Conservation (phyloP, 2,797 vertebrate genomes). For the Coilia nasus region DNA sequence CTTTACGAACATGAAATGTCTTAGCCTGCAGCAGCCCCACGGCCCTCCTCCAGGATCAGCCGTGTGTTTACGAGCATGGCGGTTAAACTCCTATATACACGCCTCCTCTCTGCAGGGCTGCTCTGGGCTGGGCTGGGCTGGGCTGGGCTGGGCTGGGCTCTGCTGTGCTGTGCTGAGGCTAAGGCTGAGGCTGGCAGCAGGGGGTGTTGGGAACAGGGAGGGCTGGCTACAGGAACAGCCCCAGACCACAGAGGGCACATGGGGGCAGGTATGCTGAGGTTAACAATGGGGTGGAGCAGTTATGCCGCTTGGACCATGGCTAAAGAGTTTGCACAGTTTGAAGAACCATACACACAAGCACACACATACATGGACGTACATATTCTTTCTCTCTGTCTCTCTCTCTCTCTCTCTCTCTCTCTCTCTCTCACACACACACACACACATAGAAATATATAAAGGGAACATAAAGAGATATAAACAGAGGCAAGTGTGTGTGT, state of each 20-base stretch:
- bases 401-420: no score
- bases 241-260: not conserved
- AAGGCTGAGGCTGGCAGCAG: not conserved
- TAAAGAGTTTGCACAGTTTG: not conserved
- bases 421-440: no score
- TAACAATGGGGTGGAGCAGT: not conserved
- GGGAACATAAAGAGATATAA: no score
- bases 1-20: slow-evolving; percentile 54
- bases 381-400: no score
- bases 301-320: no score
- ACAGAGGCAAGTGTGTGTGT: no score
- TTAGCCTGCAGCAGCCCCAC: slow-evolving; percentile 40
- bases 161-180: not conserved
- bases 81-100: slow-evolving; percentile 51
- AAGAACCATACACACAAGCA: no score
- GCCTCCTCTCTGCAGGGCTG: slow-evolving; percentile 16
- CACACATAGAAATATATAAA: no score
- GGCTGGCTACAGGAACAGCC: not conserved
- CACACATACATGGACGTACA: no score
- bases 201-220: not conserved
- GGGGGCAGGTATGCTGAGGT: slow-evolving; percentile 3
- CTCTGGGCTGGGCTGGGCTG: not conserved
- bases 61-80: slow-evolving; percentile 61
- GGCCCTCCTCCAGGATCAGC: slow-evolving; percentile 51
- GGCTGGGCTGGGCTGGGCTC: not conserved